Base-by-base conservation (phyloP, 2,113 vertebrate genomes). In the Oreochromis aureus region DNA sequence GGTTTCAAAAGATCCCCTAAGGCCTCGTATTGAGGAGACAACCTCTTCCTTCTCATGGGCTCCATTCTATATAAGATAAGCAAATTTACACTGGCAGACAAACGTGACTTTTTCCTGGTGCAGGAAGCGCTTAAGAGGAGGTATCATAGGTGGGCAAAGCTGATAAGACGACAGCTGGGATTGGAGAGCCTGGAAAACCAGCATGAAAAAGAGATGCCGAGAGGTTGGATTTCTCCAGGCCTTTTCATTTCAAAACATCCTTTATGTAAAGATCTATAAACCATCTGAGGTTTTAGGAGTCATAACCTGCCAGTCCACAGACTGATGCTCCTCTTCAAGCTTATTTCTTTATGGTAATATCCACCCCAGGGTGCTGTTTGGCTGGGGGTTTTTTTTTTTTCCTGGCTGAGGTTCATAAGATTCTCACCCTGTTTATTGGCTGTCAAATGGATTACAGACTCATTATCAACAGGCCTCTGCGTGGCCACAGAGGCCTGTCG, bases 371-470 rank as follows among this genome's bases (percentile, higher is more conserved):
- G 90, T 86, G 80, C 61, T 76, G 63, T 90, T 93, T 93, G 89
- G 89, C 58, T 66, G 51, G 27, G 27, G 3, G 3, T 27, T 27
- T 0, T 32, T 19, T 18, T 73, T n/a, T 86, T 71, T 78, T 83
- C 55, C 73, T 87, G 79, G 85, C 82, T 13, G 36, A 84, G 63
- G 82, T 73, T 90, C 78, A 78, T 39, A 71, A 86, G 86, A 87
- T 71, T 86, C 89, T 83, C 84, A 85, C 87, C 85, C 84, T 87
- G 89, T 93, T 93, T 90, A 93, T 78, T 84, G 89, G 80, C 82
- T 87, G 87, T 91, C 87, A 89, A 92, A 95, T 92, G 91, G 88
- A 93, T 94, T 95, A 92, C 85, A 93, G 87, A 87, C 80, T 89
- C 91, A 92, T 95, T 94, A 94, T 94, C 86, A 89, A 83, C 87